A percentile compares a stretch with the other conserved stretches of the same genome.
These are phyloP conservation scores for Paramuricea clavata DNA, from an alignment of 92 coral and sea anemone genomes.

Conservation along the genomic window DNA sequence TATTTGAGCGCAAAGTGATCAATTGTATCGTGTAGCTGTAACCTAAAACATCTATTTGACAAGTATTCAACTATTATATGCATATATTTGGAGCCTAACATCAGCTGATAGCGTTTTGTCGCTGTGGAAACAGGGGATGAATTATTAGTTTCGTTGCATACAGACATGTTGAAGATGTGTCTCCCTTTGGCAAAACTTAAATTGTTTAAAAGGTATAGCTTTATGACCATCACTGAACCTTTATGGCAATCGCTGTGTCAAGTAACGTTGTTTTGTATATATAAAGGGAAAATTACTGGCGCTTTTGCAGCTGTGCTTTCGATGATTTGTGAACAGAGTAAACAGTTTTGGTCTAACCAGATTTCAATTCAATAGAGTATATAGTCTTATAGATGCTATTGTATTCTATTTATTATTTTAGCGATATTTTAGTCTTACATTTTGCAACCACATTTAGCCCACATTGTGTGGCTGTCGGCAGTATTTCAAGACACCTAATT, in stretches of 20 bases:
- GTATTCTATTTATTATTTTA: no score
- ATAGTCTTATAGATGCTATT: no score
- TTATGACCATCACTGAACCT: no score
- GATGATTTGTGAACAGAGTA: not conserved
- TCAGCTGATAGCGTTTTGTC: not conserved
- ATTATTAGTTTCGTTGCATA: not conserved
- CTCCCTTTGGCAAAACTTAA: slow-evolving; percentile 22
- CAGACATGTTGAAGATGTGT: slow-evolving; percentile 12
- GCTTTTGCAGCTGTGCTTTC: not conserved
- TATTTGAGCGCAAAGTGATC: not conserved
- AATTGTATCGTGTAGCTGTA: not conserved
- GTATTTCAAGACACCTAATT: no score
- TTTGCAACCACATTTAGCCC: no score
- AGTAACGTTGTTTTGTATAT: no score
- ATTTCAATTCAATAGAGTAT: not conserved
- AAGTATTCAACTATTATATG: not conserved
- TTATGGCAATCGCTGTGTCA: no score
- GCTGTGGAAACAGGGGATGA: not conserved
- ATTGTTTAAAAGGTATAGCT: slow-evolving; percentile 16
- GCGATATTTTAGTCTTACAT: no score
- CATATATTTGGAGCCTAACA: not conserved
- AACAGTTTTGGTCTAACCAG: not conserved
- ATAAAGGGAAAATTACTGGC: no score
- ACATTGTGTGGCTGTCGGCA: no score
- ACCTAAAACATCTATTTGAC: not conserved